phyloP scores from a whole-genome alignment of 2,888 invertebrate genomes.

The Baronia brevicornis region DNA sequence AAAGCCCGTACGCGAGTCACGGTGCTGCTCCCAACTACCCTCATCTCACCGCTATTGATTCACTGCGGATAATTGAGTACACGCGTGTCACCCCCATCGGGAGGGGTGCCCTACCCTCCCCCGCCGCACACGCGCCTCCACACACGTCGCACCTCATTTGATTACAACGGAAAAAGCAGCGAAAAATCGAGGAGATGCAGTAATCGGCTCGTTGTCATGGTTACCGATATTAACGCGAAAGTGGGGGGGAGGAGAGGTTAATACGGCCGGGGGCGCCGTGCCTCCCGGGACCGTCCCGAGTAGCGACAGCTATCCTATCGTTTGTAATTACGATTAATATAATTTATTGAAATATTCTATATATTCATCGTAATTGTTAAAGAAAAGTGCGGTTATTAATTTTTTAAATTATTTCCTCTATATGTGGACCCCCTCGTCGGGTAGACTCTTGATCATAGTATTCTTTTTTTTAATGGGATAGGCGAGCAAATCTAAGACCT shows the following conservation, averaged over 20 bases:
- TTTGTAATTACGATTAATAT: conserved; percentile 11
- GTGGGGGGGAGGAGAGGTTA: conserved; percentile 22
- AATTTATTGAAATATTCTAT: too few relatives aligned
- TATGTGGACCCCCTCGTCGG: too few relatives aligned
- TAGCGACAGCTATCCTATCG: conserved; percentile 1
- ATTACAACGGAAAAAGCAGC: conserved; percentile 75
- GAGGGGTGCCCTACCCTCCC: conserved; percentile 24
- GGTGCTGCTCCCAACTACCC: conserved; percentile 60
- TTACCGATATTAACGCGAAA: conserved; percentile 69
- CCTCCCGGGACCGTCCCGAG: conserved; percentile 9
- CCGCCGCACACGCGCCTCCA: conserved; percentile 38
- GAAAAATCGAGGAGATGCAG: conserved; percentile 75
- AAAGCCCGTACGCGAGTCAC: conserved; percentile 14
- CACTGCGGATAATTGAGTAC: conserved; percentile 75
- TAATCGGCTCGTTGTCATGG: conserved; percentile 67
- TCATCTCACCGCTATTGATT: conserved; percentile 74
- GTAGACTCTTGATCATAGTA: too few relatives aligned
- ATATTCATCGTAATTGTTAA: too few relatives aligned
- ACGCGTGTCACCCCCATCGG: conserved; percentile 54
- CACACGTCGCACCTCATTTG: conserved; percentile 71
- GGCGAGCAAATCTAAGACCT: too few relatives aligned
- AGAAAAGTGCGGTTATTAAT: too few relatives aligned
- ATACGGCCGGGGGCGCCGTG: conserved; percentile 17
- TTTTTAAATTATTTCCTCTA: too few relatives aligned
- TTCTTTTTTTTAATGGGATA: too few relatives aligned